Base-by-base conservation (phyloP, 2,797 vertebrate genomes). In the Chelon labrosus region DNA sequence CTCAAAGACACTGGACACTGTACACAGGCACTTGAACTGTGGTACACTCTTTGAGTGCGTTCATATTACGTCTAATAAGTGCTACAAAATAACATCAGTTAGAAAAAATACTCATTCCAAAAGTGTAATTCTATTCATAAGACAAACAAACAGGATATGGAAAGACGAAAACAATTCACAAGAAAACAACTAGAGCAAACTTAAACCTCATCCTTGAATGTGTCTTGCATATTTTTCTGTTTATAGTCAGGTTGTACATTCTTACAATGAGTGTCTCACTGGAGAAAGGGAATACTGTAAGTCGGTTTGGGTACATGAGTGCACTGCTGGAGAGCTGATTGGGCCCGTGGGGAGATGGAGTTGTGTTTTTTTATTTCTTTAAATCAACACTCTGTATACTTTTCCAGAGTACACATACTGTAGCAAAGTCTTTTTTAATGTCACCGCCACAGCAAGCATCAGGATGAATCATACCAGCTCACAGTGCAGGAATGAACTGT, bases 1-100 rank as follows among this genome's bases (percentile, higher is more conserved):
- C 69, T 72, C 57, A 89, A 92, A 90, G 70, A 92, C 79, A 89
- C 82, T 84, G 85, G 91, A 92, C 82, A 70, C 88, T 91, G 90
- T 92, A 93, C 85, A 91, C 94, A 96, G 94, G 94, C 95, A 95
- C 95, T 95, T 94, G 84, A 92, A 91, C 90, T 90, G 85, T 77
- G 82, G 83, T 71, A 81, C 92, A 91, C 93, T 91, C 92, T 91
- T 87, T 92, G 90, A 93, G 91, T 91, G 91, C 83, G 90, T 86
- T 88, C 86, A 89, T 83, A 88, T 90, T 84, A 91, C 85, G 83
- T 90, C 89, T 89, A 84, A 77, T 92, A 94, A 95, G 93, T 94
- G 93, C 94, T 94, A 93, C 83, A 90, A 93, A 93, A 93, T 73
- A 90, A 93, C 82, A 83, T 77, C 76, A 72, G 70, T 86, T 91